Percentiles rank a stretch among this genome's conserved stretches.
Evolutionary conservation across 2,888 invertebrate genomes (phyloP).

Genomic region (Oscheius onirici): DNA sequence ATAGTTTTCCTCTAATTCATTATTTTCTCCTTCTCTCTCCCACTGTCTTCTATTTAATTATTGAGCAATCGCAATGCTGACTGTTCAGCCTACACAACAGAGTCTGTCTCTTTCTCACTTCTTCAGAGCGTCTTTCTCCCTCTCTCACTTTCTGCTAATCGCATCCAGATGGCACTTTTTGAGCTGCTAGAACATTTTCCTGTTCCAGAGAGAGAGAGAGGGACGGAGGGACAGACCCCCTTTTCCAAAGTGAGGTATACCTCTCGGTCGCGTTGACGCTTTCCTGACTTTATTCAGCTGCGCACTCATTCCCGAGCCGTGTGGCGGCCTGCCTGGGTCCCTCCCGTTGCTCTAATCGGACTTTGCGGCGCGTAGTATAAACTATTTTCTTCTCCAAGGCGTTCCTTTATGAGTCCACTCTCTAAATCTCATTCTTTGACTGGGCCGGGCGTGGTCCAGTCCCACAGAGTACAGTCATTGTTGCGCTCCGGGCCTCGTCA

Average conservation of each 20-base stretch:
- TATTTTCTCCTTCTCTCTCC: not conserved
- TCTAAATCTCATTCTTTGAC: not conserved
- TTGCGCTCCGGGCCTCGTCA: slow-evolving; percentile 23
- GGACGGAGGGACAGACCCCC: too few species aligned
- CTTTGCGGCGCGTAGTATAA: slow-evolving; percentile 12
- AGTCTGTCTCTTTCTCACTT: too few species aligned
- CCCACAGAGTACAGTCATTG: slow-evolving; percentile 16
- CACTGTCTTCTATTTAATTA: not conserved
- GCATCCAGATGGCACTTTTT: not conserved
- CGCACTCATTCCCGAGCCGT: slow-evolving; percentile 6
- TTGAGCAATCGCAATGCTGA: not conserved
- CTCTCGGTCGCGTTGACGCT: not conserved
- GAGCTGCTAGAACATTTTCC: too few species aligned
- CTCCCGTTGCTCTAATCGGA: slow-evolving; percentile 11
- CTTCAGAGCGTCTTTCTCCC: too few species aligned
- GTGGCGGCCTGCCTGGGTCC: not conserved
- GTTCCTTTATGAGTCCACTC: not conserved
- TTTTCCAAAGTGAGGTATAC: not conserved
- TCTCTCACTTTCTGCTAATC: too few species aligned
- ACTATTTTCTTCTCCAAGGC: not conserved
- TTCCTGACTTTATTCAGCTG: slow-evolving; percentile 14
- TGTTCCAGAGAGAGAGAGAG: too few species aligned
- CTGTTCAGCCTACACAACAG: not conserved
- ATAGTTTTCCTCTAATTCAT: not conserved
- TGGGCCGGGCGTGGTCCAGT: not conserved